These are phyloP conservation scores for Ceuthmochares aereus DNA, from an alignment of 2,113 vertebrate species.

Conservation along the genomic window DNA sequence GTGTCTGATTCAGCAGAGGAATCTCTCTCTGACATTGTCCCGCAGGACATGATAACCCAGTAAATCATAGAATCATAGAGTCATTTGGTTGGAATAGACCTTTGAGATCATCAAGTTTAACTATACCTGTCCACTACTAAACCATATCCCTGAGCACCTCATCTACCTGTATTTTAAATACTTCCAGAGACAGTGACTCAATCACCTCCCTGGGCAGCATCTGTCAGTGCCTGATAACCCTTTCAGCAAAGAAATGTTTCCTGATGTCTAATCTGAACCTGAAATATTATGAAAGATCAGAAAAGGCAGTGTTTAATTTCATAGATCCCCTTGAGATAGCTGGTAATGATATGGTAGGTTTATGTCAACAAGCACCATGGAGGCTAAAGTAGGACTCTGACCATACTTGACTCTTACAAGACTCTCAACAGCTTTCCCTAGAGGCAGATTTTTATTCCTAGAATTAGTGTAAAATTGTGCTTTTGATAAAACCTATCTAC, in stretches of 20 bases:
- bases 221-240: no score
- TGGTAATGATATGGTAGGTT: not conserved
- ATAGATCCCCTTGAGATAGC: not conserved
- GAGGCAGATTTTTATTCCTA: not conserved
- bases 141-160: no score
- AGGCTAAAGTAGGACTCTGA: not conserved
- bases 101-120: no score
- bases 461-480: not conserved
- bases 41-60: not conserved
- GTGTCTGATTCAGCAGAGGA: not conserved
- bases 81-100: no score
- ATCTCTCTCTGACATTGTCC: not conserved
- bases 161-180: no score
- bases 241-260: no score
- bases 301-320: not conserved
- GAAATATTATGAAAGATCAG: not conserved
- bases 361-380: not conserved
- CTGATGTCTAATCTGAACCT: no score
- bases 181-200: no score
- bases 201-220: no score
- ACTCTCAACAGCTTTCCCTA: not conserved
- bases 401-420: not conserved
- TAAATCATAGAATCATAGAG: no score
- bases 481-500: not conserved
- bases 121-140: no score